phyloP scores from a whole-genome alignment of 53 echinoderm and acorn worm genomes.

The Astropecten irregularis region DNA sequence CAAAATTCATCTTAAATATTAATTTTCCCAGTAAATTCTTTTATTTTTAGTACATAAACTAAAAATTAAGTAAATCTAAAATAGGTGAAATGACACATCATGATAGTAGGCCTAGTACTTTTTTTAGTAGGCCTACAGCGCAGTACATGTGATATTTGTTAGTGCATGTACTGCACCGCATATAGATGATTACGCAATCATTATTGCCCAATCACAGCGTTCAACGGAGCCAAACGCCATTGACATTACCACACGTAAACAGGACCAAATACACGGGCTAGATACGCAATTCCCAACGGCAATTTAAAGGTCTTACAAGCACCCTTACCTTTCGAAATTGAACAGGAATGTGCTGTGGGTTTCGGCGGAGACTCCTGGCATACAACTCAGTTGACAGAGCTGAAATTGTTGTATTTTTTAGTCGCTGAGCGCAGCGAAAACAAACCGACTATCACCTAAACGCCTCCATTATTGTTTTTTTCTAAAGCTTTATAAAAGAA shows the following conservation, averaged over 20 bases:
- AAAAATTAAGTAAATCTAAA: too few species aligned
- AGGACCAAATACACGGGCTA: too few species aligned
- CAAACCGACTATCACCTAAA: slow-evolving; percentile 36
- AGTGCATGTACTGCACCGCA: too few species aligned
- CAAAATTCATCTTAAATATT: too few species aligned
- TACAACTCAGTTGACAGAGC: slow-evolving; percentile 33
- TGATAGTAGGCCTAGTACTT: too few species aligned
- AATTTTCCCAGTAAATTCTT: too few species aligned
- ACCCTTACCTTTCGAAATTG: slow-evolving; percentile 24
- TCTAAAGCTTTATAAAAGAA: background rate
- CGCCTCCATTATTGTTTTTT: slow-evolving; percentile 60
- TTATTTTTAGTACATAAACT: too few species aligned
- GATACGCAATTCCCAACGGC: background rate
- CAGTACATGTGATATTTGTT: too few species aligned
- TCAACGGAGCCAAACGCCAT: background rate
- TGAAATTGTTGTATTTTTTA: slow-evolving; percentile 20
- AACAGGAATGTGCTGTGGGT: slow-evolving; percentile 36
- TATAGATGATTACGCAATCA: slow-evolving; percentile 52
- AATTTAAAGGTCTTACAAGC: background rate
- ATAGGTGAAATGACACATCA: too few species aligned
- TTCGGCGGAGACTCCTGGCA: slow-evolving; percentile 9
- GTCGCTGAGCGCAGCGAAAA: slow-evolving; percentile 57
- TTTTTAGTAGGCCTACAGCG: too few species aligned
- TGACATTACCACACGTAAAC: slow-evolving; percentile 3
- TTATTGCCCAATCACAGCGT: slow-evolving; percentile 32